These are phyloP conservation scores for Apamea epomidion DNA, from an alignment of 2,888 invertebrate genomes.

Conservation along the genomic window DNA sequence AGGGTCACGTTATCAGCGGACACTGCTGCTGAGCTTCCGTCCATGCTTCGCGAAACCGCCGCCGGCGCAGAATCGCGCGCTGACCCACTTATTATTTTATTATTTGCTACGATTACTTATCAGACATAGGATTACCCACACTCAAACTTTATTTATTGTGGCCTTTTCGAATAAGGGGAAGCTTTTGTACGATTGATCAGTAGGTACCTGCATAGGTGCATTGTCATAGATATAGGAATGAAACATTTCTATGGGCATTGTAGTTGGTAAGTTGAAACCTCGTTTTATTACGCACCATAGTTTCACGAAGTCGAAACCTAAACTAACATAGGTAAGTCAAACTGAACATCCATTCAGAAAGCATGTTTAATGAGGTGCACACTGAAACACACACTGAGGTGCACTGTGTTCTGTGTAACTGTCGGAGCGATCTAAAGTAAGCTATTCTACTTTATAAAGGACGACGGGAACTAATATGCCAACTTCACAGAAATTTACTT, in stretches of 20 bases:
- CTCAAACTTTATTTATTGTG: slow-evolving; percentile 1
- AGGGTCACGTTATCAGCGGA: slow-evolving; percentile 78
- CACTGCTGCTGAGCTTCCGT: slow-evolving; percentile 81
- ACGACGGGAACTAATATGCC: too few species aligned
- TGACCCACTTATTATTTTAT: slow-evolving; percentile 69
- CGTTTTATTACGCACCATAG: neutral
- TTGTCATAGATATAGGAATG: too few species aligned
- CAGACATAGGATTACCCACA: slow-evolving; percentile 23
- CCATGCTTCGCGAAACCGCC: slow-evolving; percentile 62
- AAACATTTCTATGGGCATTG: too few species aligned
- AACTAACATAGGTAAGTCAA: neutral
- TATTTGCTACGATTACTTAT: slow-evolving; percentile 45
- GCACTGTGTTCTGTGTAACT: neutral
- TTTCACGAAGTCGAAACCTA: neutral
- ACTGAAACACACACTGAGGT: neutral
- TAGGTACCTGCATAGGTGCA: neutral
- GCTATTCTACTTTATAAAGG: neutral
- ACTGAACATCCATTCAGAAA: neutral
- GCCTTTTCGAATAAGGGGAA: neutral
- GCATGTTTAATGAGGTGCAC: neutral
- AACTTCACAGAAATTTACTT: neutral
- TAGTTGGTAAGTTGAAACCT: neutral
- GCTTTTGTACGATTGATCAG: neutral
- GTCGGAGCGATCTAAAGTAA: neutral
- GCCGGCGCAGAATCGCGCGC: slow-evolving; percentile 49